Base-by-base conservation (phyloP, 2,113 vertebrate species). In the Ceuthmochares aereus region DNA sequence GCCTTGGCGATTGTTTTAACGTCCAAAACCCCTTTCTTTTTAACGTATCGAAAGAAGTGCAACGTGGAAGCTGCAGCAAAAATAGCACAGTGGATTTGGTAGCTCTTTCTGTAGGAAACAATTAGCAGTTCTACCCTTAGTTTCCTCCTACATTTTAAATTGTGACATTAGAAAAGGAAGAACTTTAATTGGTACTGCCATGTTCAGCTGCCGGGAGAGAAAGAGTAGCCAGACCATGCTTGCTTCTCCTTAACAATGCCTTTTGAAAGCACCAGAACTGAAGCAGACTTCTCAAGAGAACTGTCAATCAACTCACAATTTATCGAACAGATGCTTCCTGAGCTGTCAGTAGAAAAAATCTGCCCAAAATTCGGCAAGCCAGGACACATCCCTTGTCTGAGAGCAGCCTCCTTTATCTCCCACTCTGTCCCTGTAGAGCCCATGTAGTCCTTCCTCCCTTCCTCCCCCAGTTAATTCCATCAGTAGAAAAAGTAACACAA, bases 111-210 rank as follows among this genome's bases (percentile, higher is more conserved):
- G 55, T 12, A 80, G 52, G 34, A 91, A 87, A 90, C 42, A 94
- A 93, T 91, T 68, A 94, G 45, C 63, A 90, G 85, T 70, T 70
- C 55, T 69, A 34, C 23, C 54, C 91, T 68, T n/a, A 26, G 30
- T 30, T 74, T 93, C 52, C 42, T 69, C 62, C 92, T 83, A 17
- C 10, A 34, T 77, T 88, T 93, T 79, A 62, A 90, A 77, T 16
- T 43, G 72, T 89, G 70, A 95, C 7, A 26, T 62, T 49, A 88
- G 69, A 84, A 91, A 64, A 94, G 77, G 76, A 88, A 83, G 81
- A 62, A 81, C 63, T 92, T 81, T 79, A 96, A 96, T 77, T 93
- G 77, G 67, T 75, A 90, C 58, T 95, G 95, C 87, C 90, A 93
- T 49, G 16, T 93, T 83, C 32, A 5, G 87, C 64, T 62, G 77